Percentiles rank a stretch among this genome's conserved stretches.
phyloP scores from a whole-genome alignment of 2,888 invertebrate species.

The Baronia brevicornis region DNA sequence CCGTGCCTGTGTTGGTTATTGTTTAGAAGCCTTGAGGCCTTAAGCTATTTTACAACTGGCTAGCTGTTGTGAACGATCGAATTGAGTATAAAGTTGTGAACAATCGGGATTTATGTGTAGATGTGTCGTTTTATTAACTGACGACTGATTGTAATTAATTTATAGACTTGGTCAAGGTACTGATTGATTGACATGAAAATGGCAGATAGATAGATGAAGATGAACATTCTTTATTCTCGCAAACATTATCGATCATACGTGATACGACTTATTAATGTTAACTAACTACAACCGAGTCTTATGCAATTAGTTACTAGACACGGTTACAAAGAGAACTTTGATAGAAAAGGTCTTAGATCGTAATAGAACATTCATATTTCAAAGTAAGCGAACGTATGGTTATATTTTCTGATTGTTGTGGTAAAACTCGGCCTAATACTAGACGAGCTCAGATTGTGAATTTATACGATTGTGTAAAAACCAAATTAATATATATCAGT shows the following conservation, averaged over 20 bases:
- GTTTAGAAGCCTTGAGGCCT: slow-evolving; percentile 44
- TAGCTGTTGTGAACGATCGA: slow-evolving; percentile 49
- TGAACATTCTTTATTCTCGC: background rate
- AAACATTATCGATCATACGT: slow-evolving; percentile 2
- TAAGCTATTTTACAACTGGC: slow-evolving; percentile 57
- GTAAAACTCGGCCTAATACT: too few species aligned
- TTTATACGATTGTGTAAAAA: too few species aligned
- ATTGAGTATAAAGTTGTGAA: slow-evolving; percentile 59
- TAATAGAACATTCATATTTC: too few species aligned
- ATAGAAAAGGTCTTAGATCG: too few species aligned
- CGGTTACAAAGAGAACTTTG: too few species aligned
- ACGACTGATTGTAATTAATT: slow-evolving; percentile 51
- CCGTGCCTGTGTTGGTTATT: slow-evolving; percentile 30
- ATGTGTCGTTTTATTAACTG: slow-evolving; percentile 44
- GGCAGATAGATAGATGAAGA: slow-evolving; percentile 16
- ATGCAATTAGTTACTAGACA: too few species aligned
- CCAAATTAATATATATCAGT: too few species aligned
- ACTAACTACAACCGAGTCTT: too few species aligned
- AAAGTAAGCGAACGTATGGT: too few species aligned
- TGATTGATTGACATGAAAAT: slow-evolving; percentile 25
- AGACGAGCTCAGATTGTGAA: too few species aligned
- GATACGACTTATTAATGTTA: background rate
- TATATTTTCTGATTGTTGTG: too few species aligned
- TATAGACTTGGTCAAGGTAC: slow-evolving; percentile 51
- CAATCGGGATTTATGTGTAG: slow-evolving; percentile 55